Evolutionary conservation across 2,888 invertebrate species (phyloP), one percentile per base, ranked within the genome.

Genomic region (Lysandra coridon): DNA sequence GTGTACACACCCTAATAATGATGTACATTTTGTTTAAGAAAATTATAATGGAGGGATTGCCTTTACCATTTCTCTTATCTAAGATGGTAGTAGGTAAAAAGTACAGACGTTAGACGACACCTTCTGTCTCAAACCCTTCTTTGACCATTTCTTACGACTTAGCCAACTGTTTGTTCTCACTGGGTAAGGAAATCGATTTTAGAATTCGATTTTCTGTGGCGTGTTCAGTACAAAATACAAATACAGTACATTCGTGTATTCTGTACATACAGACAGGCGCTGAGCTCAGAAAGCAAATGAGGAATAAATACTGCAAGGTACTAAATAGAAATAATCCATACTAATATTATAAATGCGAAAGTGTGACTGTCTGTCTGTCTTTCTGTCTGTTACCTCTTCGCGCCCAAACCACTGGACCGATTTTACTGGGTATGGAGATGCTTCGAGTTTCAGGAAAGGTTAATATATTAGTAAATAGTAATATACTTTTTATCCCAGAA

Each of bases 181-280:
- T 84, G 84, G 83, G 86, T 85, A 89, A 85, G 86, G 87, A 90
- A 89, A 91, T 91, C 90, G 92, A 89, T 89, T 91, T 86, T 82
- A 81, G 83, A 87, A 89, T 89, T 87, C 87, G 86, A 89, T 90
- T 92, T 88, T 30, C 73, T 60, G 73, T 74, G 57, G 74, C 23
- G 37, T 12, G 37, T 40, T 62, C 12, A 12, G 6, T 40, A 78
- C 69, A 69, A 33, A 69, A 33, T 17, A 69, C 69, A 69, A 69
- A 69, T 33, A 69, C 30, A 6, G 62, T 12, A 33, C 69, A 69
- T 33, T 30, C 4, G 30, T 30, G 30, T 14, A 37, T 30, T 64
- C 30, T 64, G 64, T 10, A 30, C 30, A 62, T 7, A 62, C 23
- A 62, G 4, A 23, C 62, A 64, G 62, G 30, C 62, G 62, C 1